Conservation (phyloP, 2,113 vertebrate genomes). For the Hyaena hyaena region DNA sequence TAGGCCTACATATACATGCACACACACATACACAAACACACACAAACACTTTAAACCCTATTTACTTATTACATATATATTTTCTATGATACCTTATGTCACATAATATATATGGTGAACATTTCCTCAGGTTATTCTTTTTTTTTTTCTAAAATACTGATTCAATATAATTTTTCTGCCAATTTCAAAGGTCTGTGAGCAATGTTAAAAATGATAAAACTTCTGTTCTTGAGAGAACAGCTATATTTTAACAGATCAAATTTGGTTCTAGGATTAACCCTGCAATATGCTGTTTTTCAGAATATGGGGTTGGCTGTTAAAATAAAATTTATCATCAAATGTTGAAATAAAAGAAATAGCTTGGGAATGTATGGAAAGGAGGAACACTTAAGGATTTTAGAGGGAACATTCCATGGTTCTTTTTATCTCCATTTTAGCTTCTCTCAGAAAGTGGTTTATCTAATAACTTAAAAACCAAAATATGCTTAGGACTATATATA, state of each 20-base stretch:
- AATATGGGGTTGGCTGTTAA: not conserved
- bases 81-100: not conserved
- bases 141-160: not conserved
- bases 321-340: not conserved
- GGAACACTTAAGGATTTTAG: not conserved
- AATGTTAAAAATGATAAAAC: not conserved
- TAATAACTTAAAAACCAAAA: not conserved
- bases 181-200: not conserved
- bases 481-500: not conserved
- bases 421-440: not conserved
- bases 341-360: not conserved
- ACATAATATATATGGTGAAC: not conserved
- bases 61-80: not conserved
- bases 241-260: not conserved
- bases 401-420: accelerated
- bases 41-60: not conserved
- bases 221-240: not conserved
- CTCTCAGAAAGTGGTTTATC: not conserved
- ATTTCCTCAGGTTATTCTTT: not conserved
- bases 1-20: not conserved
- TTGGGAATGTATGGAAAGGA: not conserved
- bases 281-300: not conserved
- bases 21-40: not conserved
- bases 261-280: not conserved
- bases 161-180: not conserved